Percentiles rank a stretch among this genome's conserved stretches.
Evolutionary conservation across 2,113 vertebrate species (phyloP).

Genomic region (Poeciliopsis retropinna): DNA sequence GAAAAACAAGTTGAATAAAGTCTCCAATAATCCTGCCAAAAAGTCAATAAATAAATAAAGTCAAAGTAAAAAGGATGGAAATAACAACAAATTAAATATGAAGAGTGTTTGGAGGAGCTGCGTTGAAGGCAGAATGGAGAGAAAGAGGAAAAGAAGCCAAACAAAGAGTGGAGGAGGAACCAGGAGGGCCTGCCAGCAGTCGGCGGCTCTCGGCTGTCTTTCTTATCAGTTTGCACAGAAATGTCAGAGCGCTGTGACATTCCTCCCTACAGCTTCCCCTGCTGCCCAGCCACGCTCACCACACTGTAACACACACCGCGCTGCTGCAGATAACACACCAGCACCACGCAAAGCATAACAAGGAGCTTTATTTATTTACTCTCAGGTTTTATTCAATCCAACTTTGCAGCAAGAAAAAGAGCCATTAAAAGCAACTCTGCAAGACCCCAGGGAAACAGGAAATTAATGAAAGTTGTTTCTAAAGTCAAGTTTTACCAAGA

Average conservation of each 20-base stretch:
- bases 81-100: constrained; percentile 13
- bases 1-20: neutral
- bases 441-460: neutral
- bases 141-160: constrained; percentile 34
- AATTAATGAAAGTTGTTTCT: neutral
- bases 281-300: constrained; percentile 46
- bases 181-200: constrained; percentile 56
- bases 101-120: constrained; percentile 11
- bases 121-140: constrained; percentile 26
- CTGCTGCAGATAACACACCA: constrained; percentile 4
- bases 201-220: constrained; percentile 48
- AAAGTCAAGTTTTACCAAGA: neutral
- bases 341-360: neutral
- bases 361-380: neutral
- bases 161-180: constrained; percentile 39
- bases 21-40: neutral
- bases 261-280: constrained; percentile 65
- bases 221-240: constrained; percentile 76
- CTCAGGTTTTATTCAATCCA: neutral
- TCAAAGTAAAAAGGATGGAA: constrained; percentile 8
- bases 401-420: neutral
- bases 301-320: constrained; percentile 25
- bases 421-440: neutral
- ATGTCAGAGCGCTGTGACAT: constrained; percentile 72
- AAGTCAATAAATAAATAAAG: neutral